phyloP scores from a whole-genome alignment of 2,888 invertebrate genomes.

The Pterostichus madidus region DNA sequence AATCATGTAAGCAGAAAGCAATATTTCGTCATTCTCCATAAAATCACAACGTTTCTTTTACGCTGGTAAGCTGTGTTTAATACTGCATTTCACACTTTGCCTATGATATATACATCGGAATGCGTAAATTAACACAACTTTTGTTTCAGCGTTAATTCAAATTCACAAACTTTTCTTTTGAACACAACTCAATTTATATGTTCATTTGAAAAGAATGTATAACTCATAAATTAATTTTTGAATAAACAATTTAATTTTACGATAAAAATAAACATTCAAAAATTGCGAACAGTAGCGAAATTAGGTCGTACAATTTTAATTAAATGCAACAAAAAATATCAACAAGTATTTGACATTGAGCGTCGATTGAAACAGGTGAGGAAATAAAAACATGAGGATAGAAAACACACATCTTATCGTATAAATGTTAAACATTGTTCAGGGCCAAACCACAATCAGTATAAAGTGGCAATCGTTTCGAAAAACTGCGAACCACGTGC shows the following conservation, averaged over 20 bases:
- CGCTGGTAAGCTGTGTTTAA: constrained; percentile 6
- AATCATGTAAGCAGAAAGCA: constrained; percentile 37
- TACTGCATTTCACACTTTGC: too few relatives aligned
- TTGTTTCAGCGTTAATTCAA: too few relatives aligned
- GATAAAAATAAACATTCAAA: too few relatives aligned
- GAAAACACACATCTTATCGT: constrained; percentile 34
- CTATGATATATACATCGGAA: too few relatives aligned
- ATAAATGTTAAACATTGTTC: constrained; percentile 47
- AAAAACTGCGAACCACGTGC: constrained; percentile 7
- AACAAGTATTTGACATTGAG: constrained; percentile 49
- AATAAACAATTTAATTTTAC: too few relatives aligned
- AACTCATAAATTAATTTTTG: too few relatives aligned
- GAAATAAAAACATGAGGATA: constrained; percentile 38
- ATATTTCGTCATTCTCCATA: constrained; percentile 48
- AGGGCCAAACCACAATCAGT: constrained; percentile 43
- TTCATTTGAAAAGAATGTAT: too few relatives aligned
- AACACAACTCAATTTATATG: too few relatives aligned
- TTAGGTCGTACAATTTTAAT: constrained; percentile 42
- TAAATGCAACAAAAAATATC: constrained; percentile 23
- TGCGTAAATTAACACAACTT: too few relatives aligned
- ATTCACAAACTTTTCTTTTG: too few relatives aligned
- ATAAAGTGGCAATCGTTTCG: constrained; percentile 35
- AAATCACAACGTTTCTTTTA: constrained; percentile 42
- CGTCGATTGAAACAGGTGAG: constrained; percentile 37
- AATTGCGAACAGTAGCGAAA: not conserved